Conservation (phyloP, 1,140 invertebrate genomes). For the Heliconius nattereri region DNA sequence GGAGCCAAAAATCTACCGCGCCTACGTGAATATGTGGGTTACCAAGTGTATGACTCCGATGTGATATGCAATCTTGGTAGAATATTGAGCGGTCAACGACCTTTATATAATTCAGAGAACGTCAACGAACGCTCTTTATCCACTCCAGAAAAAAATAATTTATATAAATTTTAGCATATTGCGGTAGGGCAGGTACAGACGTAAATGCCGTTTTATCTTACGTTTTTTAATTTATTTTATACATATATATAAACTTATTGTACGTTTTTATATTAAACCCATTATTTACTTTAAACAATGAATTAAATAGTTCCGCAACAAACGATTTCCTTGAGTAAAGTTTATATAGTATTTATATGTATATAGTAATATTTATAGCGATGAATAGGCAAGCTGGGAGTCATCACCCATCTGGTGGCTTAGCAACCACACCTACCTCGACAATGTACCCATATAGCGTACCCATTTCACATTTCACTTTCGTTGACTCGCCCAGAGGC, state of each 20-base stretch:
- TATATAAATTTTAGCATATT: constrained; percentile 30
- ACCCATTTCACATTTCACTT: constrained; percentile 74
- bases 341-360: not conserved
- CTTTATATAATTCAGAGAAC: constrained; percentile 42
- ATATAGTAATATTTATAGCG: not conserved
- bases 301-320: not conserved
- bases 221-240: constrained; percentile 11
- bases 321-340: not conserved
- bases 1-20: constrained; percentile 48
- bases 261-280: not conserved
- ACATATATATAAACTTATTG: not conserved
- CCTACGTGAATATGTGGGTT: constrained; percentile 53
- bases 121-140: constrained; percentile 33
- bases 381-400: not conserved
- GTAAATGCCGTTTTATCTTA: constrained; percentile 22
- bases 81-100: constrained; percentile 58
- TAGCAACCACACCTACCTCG: constrained; percentile 49
- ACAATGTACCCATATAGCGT: constrained; percentile 44
- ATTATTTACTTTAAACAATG: not conserved
- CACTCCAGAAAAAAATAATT: constrained; percentile 33
- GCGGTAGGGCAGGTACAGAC: constrained; percentile 38
- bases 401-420: not conserved
- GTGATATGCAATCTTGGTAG: constrained; percentile 62
- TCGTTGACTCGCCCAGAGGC: constrained; percentile 56
- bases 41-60: constrained; percentile 63